These are phyloP conservation scores for Sclerurus mexicanus DNA, from an alignment of 2,113 vertebrate species.

Conservation along the genomic window DNA sequence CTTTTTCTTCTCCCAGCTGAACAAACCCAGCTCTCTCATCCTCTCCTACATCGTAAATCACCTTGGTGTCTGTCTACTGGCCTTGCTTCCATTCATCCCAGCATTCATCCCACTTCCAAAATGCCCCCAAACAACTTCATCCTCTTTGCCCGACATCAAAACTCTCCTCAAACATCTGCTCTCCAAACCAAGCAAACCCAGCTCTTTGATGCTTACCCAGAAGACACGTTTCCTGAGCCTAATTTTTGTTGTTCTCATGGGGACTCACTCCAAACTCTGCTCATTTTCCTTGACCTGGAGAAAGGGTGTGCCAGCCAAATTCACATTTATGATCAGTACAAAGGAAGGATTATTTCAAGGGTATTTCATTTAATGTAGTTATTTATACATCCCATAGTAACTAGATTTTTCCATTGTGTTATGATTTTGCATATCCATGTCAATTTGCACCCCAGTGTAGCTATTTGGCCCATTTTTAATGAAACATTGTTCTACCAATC, in stretches of 20 bases:
- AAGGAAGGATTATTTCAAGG: not conserved
- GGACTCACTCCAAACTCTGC: not conserved
- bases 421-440: not conserved
- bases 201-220: not conserved
- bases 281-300: not conserved
- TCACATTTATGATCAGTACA: not conserved
- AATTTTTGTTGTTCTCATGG: not conserved
- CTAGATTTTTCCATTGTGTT: not conserved
- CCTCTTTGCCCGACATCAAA: not conserved
- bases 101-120: not conserved
- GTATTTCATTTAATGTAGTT: not conserved
- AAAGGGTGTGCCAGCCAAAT: not conserved
- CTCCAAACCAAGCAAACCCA: not conserved
- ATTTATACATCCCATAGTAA: not conserved
- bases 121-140: not conserved
- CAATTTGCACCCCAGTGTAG: not conserved
- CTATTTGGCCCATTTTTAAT: not conserved
- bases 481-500: not conserved
- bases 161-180: not conserved
- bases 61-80: not conserved
- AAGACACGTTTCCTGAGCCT: not conserved
- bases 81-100: not conserved
- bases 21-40: not conserved
- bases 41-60: not conserved
- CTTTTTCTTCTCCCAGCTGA: not conserved